phyloP scores from a whole-genome alignment of 1,140 invertebrate genomes.

The Eupristina koningsbergeri region DNA sequence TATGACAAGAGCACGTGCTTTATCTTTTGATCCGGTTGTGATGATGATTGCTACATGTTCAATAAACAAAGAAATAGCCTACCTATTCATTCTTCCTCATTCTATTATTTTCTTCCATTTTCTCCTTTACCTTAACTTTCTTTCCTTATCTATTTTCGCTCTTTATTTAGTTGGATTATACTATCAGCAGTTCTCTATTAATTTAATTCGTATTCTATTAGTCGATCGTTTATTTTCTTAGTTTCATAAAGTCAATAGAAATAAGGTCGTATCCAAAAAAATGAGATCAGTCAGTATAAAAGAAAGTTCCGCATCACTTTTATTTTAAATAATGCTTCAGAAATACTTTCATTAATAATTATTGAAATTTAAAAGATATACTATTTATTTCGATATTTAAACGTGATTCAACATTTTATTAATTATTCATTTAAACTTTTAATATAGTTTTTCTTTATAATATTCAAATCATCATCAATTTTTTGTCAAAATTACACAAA shows the following conservation, averaged over 20 bases:
- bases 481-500: no score
- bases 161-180: background rate
- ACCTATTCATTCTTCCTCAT: background rate
- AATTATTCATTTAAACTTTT: no score
- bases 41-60: background rate
- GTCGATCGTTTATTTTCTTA: background rate
- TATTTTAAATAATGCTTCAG: no score
- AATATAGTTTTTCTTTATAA: no score
- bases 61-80: background rate
- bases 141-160: background rate
- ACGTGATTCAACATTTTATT: no score
- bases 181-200: background rate
- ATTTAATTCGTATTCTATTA: background rate
- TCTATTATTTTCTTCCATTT: background rate
- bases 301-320: no score
- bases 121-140: background rate
- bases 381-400: no score
- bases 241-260: background rate
- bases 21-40: background rate
- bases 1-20: background rate
- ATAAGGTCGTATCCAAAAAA: background rate
- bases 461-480: no score
- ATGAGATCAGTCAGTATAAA: background rate
- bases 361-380: no score
- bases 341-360: no score